Evolutionary conservation across 2,113 vertebrate genomes (phyloP).

Genomic region (Rattus norvegicus): DNA sequence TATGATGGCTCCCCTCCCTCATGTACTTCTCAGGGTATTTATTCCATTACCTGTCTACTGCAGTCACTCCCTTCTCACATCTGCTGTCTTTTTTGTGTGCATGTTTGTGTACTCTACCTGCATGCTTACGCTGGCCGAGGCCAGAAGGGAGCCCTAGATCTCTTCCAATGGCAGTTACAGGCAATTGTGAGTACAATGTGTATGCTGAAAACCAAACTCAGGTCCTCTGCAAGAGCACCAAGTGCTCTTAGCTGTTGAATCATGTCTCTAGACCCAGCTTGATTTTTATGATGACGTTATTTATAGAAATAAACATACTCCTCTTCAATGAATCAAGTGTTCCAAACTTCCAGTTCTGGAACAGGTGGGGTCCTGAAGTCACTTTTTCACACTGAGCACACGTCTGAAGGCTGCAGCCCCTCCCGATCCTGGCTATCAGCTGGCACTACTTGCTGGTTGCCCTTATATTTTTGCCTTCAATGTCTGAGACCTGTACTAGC

Average conservation of each 20-base stretch:
- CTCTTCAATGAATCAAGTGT: not conserved
- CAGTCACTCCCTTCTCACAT: not conserved
- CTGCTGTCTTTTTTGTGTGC: not conserved
- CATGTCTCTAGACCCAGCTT: too few species aligned
- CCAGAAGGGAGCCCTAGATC: not conserved
- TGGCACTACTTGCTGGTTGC: not conserved
- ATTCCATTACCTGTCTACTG: not conserved
- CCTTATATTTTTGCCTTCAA: not conserved
- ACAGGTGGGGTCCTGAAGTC: not conserved
- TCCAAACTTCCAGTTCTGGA: constrained; percentile 19
- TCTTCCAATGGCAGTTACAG: not conserved
- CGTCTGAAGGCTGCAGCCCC: not conserved
- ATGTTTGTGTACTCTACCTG: not conserved
- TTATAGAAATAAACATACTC: constrained; percentile 30
- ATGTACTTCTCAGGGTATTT: not conserved
- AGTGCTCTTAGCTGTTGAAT: too few species aligned
- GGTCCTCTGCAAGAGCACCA: not conserved
- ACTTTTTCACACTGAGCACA: not conserved
- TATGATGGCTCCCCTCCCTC: not conserved
- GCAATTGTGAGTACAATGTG: not conserved
- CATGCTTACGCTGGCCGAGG: not conserved
- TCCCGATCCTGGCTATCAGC: not conserved
- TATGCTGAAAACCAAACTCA: not conserved
- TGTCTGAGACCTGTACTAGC: not conserved
- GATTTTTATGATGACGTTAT: constrained; percentile 4